These are phyloP conservation scores for Danio aesculapii DNA, from an alignment of 2,797 vertebrate species.

Conservation along the genomic window DNA sequence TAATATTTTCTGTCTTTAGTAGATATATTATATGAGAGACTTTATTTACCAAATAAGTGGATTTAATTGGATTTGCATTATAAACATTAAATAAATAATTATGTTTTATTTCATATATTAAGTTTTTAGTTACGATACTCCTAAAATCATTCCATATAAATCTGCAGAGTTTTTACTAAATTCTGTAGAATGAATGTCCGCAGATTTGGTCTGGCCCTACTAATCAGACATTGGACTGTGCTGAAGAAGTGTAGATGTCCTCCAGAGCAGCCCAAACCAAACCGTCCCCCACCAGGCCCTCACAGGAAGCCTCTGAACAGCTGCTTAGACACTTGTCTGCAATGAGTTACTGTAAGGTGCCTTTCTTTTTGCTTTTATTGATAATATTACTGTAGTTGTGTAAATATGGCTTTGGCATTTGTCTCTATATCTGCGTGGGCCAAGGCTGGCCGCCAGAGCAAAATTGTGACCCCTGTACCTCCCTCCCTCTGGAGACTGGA, in stretches of 20 bases:
- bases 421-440: constrained; percentile 55
- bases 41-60: no score
- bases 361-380: constrained; percentile 76
- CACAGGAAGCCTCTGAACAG: constrained; percentile 71
- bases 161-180: no score
- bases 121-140: no score
- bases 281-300: constrained; percentile 50
- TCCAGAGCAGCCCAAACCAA: constrained; percentile 9
- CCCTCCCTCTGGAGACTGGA: constrained; percentile 68
- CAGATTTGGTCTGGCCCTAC: no score
- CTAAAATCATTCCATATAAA: no score
- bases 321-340: constrained; percentile 71
- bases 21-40: no score
- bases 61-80: no score
- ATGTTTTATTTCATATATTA: no score
- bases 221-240: background rate
- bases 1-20: no score
- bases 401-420: constrained; percentile 72
- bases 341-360: constrained; percentile 72
- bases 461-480: constrained; percentile 66
- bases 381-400: constrained; percentile 77
- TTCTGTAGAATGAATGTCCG: no score
- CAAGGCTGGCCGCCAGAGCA: constrained; percentile 41
- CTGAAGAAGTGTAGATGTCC: constrained; percentile 23
- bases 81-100: no score